phyloP scores from a whole-genome alignment of 2,113 vertebrate genomes.

The Pelobates fuscus region DNA sequence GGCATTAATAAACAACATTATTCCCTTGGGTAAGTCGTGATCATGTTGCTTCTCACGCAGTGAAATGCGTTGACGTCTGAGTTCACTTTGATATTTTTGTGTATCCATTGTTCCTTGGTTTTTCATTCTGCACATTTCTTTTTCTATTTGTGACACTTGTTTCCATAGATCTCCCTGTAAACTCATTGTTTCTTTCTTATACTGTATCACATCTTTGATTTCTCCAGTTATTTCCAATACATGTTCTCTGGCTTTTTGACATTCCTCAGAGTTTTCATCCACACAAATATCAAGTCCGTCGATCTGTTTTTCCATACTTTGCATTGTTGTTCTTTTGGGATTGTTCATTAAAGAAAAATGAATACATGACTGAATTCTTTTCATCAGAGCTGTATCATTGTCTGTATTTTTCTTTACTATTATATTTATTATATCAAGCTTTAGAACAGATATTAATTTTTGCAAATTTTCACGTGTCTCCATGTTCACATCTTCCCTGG shows the following conservation, averaged over 20 bases:
- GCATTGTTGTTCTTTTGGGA: slow-evolving; percentile 52
- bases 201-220: slow-evolving; percentile 34
- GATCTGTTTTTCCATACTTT: slow-evolving; percentile 51
- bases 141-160: slow-evolving; percentile 54
- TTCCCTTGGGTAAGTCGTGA: slow-evolving; percentile 7
- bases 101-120: not conserved
- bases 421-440: slow-evolving; percentile 53
- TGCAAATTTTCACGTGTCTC: slow-evolving; percentile 54
- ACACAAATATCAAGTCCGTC: slow-evolving; percentile 52
- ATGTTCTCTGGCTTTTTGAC: slow-evolving; percentile 36
- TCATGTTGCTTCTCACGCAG: not conserved
- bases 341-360: slow-evolving; percentile 12
- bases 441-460: slow-evolving; percentile 51
- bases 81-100: slow-evolving; percentile 30
- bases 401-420: slow-evolving; percentile 53
- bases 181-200: slow-evolving; percentile 48
- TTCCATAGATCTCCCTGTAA: slow-evolving; percentile 55
- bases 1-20: slow-evolving; percentile 55
- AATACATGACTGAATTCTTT: slow-evolving; percentile 47
- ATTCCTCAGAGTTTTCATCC: slow-evolving; percentile 54
- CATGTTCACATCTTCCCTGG: slow-evolving; percentile 55
- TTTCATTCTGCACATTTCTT: slow-evolving; percentile 41
- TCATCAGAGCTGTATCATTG: slow-evolving; percentile 29
- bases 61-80: not conserved
- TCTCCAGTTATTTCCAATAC: not conserved